These are phyloP conservation scores for Dermolepida albohirtum DNA, from an alignment of 2,888 invertebrate genomes.

Conservation along the genomic window DNA sequence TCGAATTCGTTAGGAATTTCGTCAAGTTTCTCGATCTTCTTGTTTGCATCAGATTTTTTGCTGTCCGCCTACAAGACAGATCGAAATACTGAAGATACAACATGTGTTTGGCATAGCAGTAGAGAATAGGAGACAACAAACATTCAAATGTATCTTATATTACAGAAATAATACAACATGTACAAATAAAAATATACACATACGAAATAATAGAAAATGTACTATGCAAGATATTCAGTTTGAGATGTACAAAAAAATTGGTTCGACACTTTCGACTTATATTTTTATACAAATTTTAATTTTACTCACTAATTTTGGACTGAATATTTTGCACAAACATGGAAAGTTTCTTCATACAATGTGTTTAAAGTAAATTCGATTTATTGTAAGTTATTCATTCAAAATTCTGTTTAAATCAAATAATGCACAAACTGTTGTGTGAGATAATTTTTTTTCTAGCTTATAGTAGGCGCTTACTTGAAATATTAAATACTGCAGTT, in stretches of 20 bases:
- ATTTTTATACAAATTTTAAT: too few relatives aligned
- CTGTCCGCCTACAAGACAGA: slow-evolving; percentile 65
- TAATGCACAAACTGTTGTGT: neutral
- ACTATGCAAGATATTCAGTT: slow-evolving; percentile 17
- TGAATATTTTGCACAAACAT: too few relatives aligned
- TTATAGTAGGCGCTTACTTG: too few relatives aligned
- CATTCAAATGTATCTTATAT: slow-evolving; percentile 32
- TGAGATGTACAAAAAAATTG: too few relatives aligned
- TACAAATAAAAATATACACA: slow-evolving; percentile 29
- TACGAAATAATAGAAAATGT: slow-evolving; percentile 18
- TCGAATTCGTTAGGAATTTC: slow-evolving; percentile 95
- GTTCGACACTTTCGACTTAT: too few relatives aligned
- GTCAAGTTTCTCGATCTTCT: slow-evolving; percentile 75
- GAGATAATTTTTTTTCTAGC: too few relatives aligned
- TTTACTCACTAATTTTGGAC: too few relatives aligned
- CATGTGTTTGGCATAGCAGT: slow-evolving; percentile 34
- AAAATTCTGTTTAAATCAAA: too few relatives aligned
- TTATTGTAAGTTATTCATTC: too few relatives aligned
- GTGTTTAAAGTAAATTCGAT: too few relatives aligned
- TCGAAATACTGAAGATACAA: slow-evolving; percentile 54
- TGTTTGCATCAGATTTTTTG: slow-evolving; percentile 74
- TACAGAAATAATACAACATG: slow-evolving; percentile 35
- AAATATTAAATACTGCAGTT: too few relatives aligned
- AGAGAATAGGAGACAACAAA: slow-evolving; percentile 37
- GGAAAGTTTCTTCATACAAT: too few relatives aligned